Base-by-base conservation (phyloP, 1,140 invertebrate species). In the Monochamus saltuarius region DNA sequence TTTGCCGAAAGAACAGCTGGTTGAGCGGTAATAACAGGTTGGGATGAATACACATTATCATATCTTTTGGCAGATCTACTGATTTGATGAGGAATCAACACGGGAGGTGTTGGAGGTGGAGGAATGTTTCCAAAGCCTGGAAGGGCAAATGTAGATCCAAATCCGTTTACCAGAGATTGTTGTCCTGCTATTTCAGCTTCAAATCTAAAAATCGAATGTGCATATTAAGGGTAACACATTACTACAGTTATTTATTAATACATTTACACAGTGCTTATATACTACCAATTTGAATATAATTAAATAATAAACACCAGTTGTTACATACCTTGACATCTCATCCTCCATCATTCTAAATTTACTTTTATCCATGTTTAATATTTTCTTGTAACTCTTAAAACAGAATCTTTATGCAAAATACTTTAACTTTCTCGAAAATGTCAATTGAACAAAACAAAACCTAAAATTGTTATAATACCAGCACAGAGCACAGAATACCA, bases 111-210 rank as follows among this genome's bases (percentile, higher is more conserved):
- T 7, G 81, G 80, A 17, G 82, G 80, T 9, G 84, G 81, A 34
- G 85, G 81, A 39, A 77, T 72, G 64, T 71, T 75, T 13, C 75
- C 75, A 60, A 75, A 64, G 73, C 77, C 59, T 66, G 79, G 64
- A 55, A 80, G 22, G 2, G 22, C 60, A 66, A 78, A 83, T 62
- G 76, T 80, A 78, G 61, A 85, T 82, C 62, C 62, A 51, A 67
- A 64, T 80, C 62, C 87, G 83, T 8, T 87, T 84, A 71, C 84
- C 82, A 66, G 80, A 84, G 69, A 29, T 6, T 29, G 86, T 88
- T 2, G 87, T 51, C 84, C 84, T 6, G 89, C 87, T 61, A 92
- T 92, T 78, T 93, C 91, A n/a, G 90, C 89, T 73, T 93, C 91
- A 76, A 94, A 94, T 65, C 89, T 91, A 56, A 40, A 69, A 66